Evolutionary conservation across 2,888 invertebrate species (phyloP), one percentile per base, ranked within the genome.

Genomic region (Lottia gigantea): DNA sequence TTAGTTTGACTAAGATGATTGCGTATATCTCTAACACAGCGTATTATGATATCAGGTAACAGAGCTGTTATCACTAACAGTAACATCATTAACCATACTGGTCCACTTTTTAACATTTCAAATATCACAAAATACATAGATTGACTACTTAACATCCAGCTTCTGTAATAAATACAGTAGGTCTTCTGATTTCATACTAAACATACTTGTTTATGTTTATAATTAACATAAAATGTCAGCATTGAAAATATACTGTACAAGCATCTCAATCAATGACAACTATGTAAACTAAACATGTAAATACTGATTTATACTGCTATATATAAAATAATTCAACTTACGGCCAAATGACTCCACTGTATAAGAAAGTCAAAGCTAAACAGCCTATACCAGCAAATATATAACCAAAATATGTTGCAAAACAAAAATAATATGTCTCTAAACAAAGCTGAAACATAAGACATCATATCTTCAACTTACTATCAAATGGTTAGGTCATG

Each of bases 361-460:
- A 86, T 19, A 86, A 45, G 14, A 82, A 74, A 8, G 81, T 75
- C 67, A 84, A 73, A 7, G 76, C 74, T 62, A 83, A 72, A 72
- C 79, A 85, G n/a, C 83, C 83, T 2, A 83, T 69, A 45, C 82
- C 73, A 6, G 87, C 82, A 64, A 87, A 68, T 6, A 78, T 47
- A 71, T 82, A 87, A 0, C 82, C 80, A 16, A 80, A 62, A 55
- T 83, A 72, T 12, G 84, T 82, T 12, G 83, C 77, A 26, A 74
- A 62, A 25, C 78, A 85, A 84, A 85, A 87, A 73, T 85, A 82
- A 71, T 87, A 83, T 2, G 84, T 82, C 47, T 79, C 77, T 19
- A 88, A 68, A 67, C 79, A 76, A 62, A 88, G 74, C 87, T 88
- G 83, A 26, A 78, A 78, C 46, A 25, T 25, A 72, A 66, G 45